These are phyloP conservation scores for Drosophila nr. perissopoda DNA, from an alignment of 2,888 invertebrate species.

Conservation along the genomic window DNA sequence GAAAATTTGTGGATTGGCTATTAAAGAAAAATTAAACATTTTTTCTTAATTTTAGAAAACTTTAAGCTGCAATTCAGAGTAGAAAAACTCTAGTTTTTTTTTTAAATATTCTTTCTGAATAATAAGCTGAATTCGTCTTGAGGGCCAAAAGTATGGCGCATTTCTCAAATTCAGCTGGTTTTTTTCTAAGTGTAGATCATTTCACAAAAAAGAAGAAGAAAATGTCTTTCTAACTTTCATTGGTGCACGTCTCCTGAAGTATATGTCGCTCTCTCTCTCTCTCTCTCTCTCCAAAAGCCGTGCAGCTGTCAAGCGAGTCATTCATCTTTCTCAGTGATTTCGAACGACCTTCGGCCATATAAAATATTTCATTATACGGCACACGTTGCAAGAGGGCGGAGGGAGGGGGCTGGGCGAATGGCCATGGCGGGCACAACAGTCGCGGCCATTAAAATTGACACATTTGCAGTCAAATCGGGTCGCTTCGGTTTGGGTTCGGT, in stretches of 20 bases:
- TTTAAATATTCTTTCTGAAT: background rate
- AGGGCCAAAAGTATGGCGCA: no score
- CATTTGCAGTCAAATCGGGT: conserved; percentile 55
- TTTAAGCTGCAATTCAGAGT: background rate
- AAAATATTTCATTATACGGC: conserved; percentile 55
- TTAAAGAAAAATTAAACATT: background rate
- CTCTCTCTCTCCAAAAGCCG: background rate
- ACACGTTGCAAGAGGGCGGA: conserved; percentile 21
- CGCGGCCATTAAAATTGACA: conserved; percentile 58
- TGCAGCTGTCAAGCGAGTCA: conserved; percentile 9
- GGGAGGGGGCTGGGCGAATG: background rate
- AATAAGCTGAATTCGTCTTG: rapidly evolving
- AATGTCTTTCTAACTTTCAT: background rate
- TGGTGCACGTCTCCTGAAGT: background rate
- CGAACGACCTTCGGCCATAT: conserved; percentile 56
- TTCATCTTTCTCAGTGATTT: conserved; percentile 39
- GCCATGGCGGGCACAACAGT: conserved; percentile 31
- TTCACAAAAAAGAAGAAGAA: background rate
- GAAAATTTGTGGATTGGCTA: background rate
- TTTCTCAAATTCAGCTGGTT: background rate
- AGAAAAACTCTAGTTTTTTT: background rate
- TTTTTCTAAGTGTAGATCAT: background rate
- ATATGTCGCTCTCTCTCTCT: background rate
- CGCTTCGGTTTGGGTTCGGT: conserved; percentile 14
- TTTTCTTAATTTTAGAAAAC: rapidly evolving